Evolutionary conservation across 2,888 invertebrate genomes (phyloP).

Genomic region (Vanessa cardui): DNA sequence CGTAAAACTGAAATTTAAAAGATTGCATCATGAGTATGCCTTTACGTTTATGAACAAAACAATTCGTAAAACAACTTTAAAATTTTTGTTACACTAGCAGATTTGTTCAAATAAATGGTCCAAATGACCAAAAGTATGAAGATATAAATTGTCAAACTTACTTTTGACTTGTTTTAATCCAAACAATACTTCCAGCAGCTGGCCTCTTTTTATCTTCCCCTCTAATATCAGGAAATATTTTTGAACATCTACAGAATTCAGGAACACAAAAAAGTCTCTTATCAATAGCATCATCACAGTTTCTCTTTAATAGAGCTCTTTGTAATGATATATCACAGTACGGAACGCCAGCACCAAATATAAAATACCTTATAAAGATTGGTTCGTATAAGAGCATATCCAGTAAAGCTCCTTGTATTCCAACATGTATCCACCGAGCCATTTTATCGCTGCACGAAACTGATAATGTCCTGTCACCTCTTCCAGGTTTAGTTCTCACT

Average conservation of each 20-base stretch:
- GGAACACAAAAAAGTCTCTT: conserved; percentile 45
- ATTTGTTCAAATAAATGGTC: too few relatives aligned
- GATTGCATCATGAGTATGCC: not conserved
- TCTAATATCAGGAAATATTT: conserved; percentile 54
- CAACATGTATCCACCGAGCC: conserved; percentile 93
- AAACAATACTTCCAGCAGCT: conserved; percentile 67
- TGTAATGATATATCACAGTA: conserved; percentile 84
- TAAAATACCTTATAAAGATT: conserved; percentile 87
- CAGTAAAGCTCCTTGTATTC: conserved; percentile 92
- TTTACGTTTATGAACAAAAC: not conserved
- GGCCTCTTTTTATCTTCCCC: conserved; percentile 51
- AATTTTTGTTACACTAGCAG: too few relatives aligned
- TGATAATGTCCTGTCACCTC: conserved; percentile 93
- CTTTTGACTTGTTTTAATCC: conserved; percentile 56
- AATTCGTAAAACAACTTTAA: too few relatives aligned
- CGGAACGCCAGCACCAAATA: conserved; percentile 86
- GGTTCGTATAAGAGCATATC: conserved; percentile 85
- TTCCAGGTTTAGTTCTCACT: conserved; percentile 93
- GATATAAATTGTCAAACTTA: conserved; percentile 46
- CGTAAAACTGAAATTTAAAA: conserved; percentile 71
- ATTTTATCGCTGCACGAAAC: conserved; percentile 98
- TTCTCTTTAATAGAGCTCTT: conserved; percentile 76
- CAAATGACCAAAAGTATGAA: too few relatives aligned
- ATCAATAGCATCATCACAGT: conserved; percentile 36
- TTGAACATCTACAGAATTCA: conserved; percentile 55